A percentile compares a stretch with the other conserved stretches of the same genome.
These are phyloP conservation scores for Agrotis exclamationis DNA, from an alignment of 2,888 invertebrate species.

Conservation along the genomic window DNA sequence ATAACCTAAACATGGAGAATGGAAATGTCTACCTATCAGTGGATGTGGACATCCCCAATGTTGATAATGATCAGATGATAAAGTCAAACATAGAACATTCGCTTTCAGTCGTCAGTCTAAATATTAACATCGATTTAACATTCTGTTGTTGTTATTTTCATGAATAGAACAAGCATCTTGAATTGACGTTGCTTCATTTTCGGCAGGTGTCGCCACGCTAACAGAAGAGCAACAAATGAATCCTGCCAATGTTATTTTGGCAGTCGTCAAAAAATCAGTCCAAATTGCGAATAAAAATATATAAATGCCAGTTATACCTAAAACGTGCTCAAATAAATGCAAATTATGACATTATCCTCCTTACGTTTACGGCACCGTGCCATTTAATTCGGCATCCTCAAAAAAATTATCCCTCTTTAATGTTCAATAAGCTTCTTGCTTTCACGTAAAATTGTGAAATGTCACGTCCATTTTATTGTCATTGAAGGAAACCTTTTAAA, in stretches of 20 bases:
- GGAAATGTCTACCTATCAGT: too few relatives aligned
- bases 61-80: too few relatives aligned
- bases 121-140: background rate
- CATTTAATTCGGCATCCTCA: slow-evolving; percentile 46
- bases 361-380: slow-evolving; percentile 45
- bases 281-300: slow-evolving; percentile 9
- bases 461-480: slow-evolving; percentile 55
- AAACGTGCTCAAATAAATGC: slow-evolving; percentile 33
- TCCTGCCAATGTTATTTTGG: background rate
- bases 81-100: background rate
- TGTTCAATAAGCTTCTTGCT: slow-evolving; percentile 42
- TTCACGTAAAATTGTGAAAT: slow-evolving; percentile 50
- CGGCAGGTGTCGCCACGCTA: background rate
- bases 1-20: background rate
- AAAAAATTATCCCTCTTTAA: slow-evolving; percentile 34
- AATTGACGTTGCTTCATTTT: background rate
- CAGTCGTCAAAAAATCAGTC: background rate
- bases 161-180: background rate
- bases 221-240: background rate
- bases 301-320: slow-evolving; percentile 29
- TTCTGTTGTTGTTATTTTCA: background rate
- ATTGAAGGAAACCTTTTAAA: slow-evolving; percentile 51
- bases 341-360: slow-evolving; percentile 43
- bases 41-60: too few relatives aligned
- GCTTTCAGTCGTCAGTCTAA: background rate